Evolutionary conservation across 2,888 invertebrate genomes (phyloP), one percentile per base, ranked within the genome.

Genomic region (Synergus japonicus): DNA sequence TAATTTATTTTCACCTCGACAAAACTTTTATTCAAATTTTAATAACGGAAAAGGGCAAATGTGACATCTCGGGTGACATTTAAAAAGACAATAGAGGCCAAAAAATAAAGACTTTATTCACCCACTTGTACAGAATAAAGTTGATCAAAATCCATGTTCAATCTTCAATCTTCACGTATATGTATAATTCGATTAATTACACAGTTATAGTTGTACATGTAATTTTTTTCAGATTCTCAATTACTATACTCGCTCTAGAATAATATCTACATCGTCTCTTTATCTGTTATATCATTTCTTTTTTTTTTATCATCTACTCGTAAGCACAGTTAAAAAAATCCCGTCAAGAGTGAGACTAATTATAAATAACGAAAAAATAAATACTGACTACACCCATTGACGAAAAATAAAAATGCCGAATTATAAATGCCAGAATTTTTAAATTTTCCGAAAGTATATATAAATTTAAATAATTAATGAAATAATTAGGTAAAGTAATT

Each of bases 81-180:
- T 85, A 85, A 88, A 87, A 90, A 90, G 90, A 90, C 89, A 87
- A 89, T 90, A 87, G 89, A 89, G 88, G 87, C 87, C 88, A 89
- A 90, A 89, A 89, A 90, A 90, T 90, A 90, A 89, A 88, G 86
- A 89, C 83, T 90, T 90, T 90, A 90, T 90, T 90, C 85, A 88
- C 85, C 83, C 90, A 89, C 87, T 88, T 86, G 87, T 90, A 90
- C 90, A 90, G 89, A 90, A 90, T 90, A 88, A 89, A 87, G 84
- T 90, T 89, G 87, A 86, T 88, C 87, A 88, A 88, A 87, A 87
- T 86, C 86, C 86, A 81, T 29, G 2, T 29, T 29, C 22, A 29
- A 29, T 86, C 86, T 83, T 78, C 76, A 78, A 69, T 69, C 49
- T 29, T 49, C 69, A 69, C 49, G 69, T 49, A 69, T 69, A 69